Evolutionary conservation across 2,888 invertebrate genomes (phyloP).

Genomic region (Nymphalis c-album): DNA sequence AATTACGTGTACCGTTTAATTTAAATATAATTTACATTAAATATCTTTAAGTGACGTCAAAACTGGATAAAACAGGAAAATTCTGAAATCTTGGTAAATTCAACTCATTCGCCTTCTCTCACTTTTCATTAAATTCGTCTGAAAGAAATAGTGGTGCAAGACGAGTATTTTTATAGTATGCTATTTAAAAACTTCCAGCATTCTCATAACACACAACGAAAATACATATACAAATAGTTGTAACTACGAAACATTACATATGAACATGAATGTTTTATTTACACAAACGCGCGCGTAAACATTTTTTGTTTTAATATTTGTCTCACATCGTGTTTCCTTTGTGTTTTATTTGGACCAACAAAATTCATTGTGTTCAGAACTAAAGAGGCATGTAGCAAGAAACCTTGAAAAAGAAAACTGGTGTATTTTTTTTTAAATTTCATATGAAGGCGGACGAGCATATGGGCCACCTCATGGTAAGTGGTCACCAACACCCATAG

Average conservation of each 20-base stretch:
- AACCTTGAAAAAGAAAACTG: background rate
- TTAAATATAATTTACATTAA: too few species aligned
- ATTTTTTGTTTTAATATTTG: conserved; percentile 14
- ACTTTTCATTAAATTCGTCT: too few species aligned
- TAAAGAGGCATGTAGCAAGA: conserved; percentile 1
- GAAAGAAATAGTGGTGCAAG: too few species aligned
- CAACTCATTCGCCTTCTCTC: too few species aligned
- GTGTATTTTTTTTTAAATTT: too few species aligned
- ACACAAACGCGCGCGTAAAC: conserved; percentile 4
- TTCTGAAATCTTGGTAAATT: too few species aligned
- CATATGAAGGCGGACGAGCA: too few species aligned
- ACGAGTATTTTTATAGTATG: background rate
- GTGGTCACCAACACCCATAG: too few species aligned
- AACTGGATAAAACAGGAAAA: too few species aligned
- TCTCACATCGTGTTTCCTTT: conserved; percentile 5
- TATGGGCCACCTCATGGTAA: too few species aligned
- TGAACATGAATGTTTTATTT: background rate
- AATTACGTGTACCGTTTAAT: too few species aligned
- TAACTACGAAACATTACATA: conserved; percentile 1
- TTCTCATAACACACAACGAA: background rate
- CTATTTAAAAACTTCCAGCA: background rate
- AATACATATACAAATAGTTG: background rate
- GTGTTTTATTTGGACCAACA: conserved; percentile 2
- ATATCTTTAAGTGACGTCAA: too few species aligned
- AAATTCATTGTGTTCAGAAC: conserved; percentile 3